Conservation (phyloP, 1,140 invertebrate species). For the Acromyrmex charruanus region DNA sequence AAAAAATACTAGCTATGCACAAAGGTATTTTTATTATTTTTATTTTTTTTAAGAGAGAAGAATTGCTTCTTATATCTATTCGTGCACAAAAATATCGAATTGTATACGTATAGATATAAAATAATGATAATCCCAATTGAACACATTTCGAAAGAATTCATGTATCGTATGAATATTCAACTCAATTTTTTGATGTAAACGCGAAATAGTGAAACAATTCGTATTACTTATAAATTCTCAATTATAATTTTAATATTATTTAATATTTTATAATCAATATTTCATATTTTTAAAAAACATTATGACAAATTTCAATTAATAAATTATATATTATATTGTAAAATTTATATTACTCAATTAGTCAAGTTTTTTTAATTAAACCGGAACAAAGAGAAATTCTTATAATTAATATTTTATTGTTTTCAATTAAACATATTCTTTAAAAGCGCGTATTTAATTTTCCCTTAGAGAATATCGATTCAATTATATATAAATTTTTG, state of each 20-base stretch:
- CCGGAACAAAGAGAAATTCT: background rate
- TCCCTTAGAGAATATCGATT: background rate
- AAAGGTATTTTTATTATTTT: background rate
- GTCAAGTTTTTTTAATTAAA: background rate
- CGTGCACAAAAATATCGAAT: background rate
- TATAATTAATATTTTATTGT: background rate
- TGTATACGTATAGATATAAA: background rate
- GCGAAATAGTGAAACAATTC: background rate
- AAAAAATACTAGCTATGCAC: background rate
- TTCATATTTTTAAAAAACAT: too few relatives aligned
- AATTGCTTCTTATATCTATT: background rate
- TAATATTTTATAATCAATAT: too few relatives aligned
- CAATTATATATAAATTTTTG: constrained; percentile 15
- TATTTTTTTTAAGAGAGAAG: background rate
- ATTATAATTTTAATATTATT: background rate
- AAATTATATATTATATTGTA: background rate
- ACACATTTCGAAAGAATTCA: background rate
- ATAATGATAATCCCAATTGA: background rate
- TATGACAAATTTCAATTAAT: background rate
- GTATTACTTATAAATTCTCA: background rate
- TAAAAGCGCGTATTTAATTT: background rate
- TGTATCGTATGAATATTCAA: background rate
- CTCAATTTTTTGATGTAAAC: background rate
- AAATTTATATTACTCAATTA: background rate
- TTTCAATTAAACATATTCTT: background rate